Evolutionary conservation across 2,888 invertebrate species (phyloP).

Genomic region (Dorcus hopei): DNA sequence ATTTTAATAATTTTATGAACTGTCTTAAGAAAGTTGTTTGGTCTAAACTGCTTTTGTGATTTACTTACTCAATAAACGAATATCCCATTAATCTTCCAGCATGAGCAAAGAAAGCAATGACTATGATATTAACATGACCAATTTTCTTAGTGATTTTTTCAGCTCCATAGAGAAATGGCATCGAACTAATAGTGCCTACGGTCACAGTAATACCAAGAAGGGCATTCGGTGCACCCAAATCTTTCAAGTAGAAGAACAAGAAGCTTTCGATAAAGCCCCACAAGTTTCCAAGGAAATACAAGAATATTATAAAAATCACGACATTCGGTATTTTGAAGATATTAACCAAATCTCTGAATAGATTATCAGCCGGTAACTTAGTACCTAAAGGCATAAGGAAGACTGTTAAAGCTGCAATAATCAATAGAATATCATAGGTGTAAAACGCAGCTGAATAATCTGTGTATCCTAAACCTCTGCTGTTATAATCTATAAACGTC

Average conservation of each 20-base stretch:
- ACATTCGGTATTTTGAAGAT: constrained; percentile 77
- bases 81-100: constrained; percentile 78
- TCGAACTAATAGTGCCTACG: constrained; percentile 77
- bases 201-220: constrained; percentile 80
- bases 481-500: constrained; percentile 70
- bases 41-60: not conserved
- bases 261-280: constrained; percentile 91
- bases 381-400: constrained; percentile 76
- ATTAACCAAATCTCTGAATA: constrained; percentile 70
- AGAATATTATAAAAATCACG: constrained; percentile 74
- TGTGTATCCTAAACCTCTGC: constrained; percentile 67
- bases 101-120: constrained; percentile 81
- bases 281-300: constrained; percentile 79
- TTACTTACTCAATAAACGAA: constrained; percentile 77
- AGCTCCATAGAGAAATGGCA: constrained; percentile 81
- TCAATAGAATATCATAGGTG: constrained; percentile 69
- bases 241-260: constrained; percentile 80
- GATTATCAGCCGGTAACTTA: constrained; percentile 73
- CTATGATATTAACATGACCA: constrained; percentile 80
- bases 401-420: constrained; percentile 71
- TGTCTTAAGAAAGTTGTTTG: not conserved
- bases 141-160: constrained; percentile 78
- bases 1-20: not conserved
- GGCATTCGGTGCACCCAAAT: constrained; percentile 79
- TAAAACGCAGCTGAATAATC: constrained; percentile 89